Evolutionary conservation across 2,113 vertebrate genomes (phyloP), one percentile per base, ranked within the genome.

Genomic region (Perca flavescens): DNA sequence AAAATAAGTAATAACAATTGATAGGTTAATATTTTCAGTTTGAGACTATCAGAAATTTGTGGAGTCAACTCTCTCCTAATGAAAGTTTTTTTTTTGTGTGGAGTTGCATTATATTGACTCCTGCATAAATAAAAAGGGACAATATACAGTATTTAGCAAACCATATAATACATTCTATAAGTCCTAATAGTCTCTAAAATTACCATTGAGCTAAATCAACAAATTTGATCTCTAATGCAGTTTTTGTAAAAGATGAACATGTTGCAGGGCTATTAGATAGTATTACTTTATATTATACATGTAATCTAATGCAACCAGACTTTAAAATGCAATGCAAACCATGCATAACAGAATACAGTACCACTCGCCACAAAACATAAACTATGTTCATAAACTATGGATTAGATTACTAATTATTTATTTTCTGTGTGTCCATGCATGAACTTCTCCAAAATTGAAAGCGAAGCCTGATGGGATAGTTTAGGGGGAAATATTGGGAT

Each of bases 391-490:
- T 22, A 61, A 62, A 13, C 16, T n/a, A 46, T 28, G 25, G 36
- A 73, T 63, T 73, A 61, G 16, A 60, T 28, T 80, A 19, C 4
- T n/a, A 22, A 53, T 47, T n/a, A 16, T 74, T 67, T 43, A 43
- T 63, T 54, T 22, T 46, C 10, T 56, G 4, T 66, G 10, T 43
- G 47, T 22, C 53, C 21, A 54, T 76, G 56, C 54, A 31, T 47
- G 7, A 79, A 17, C 14, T 12, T 70, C 19, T 79, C 15, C 74
- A n/a, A 67, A 73, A 72, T 21, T 15, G 53, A 79, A 40, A 71
- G 67, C 63, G 75, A 54, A 65, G 80, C 80, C 69, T 68, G 47
- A 82, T 86, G 75, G 78, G 83, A 77, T 77, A 40, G 53, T 73
- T 82, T 69, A 6, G 8, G 64, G 56, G 78, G 67, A 57, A 71